Evolutionary conservation across 2,113 vertebrate species (phyloP), one percentile per base, ranked within the genome.

Genomic region (Sylvietta virens): DNA sequence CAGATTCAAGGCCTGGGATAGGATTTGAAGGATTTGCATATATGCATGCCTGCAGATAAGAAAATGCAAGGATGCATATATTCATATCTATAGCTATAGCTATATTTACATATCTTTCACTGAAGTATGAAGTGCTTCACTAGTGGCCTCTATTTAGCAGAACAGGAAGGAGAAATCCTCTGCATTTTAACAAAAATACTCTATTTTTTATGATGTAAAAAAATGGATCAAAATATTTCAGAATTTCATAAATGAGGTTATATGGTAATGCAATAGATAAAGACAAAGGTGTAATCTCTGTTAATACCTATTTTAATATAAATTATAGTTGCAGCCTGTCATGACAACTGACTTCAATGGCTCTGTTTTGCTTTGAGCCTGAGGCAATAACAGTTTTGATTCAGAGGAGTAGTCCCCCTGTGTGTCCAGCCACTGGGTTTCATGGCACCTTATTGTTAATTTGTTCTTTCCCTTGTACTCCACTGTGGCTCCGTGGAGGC

Each of bases 381-480:
- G n/a, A 92, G 74, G 62, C 82, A 86, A 45, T 12, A 72, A 21
- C 15, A 76, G 31, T 58, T 93, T 64, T 85, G 7, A 44, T 88
- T 88, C 40, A 83, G n/a, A 81, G 30, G 33, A 64, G 22, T 13
- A 85, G 22, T 62, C 21, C 24, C 51, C 58, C 45, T 79, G 56
- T 27, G 56, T 45, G 66, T 82, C 79, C 71, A 88, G 48, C 30
- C 48, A 57, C 54, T 48, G 37, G 13, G 24, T 56, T 92, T 37
- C 62, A 48, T 0, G 0, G 37, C 1, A 2, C 0, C 0, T 69
- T 61, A 40, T 1, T 20, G 17, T 39, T 39, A 13, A 22, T 66
- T 91, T 89, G 31, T 45, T 82, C 70, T 77, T 84, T 51, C 27
- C 42, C 45, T 67, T 50, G 31, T 80, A n/a, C 20, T 79, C 40